A percentile compares a stretch with the other conserved stretches of the same genome.
phyloP scores from a whole-genome alignment of 2,113 vertebrate genomes.

The Indri indri region DNA sequence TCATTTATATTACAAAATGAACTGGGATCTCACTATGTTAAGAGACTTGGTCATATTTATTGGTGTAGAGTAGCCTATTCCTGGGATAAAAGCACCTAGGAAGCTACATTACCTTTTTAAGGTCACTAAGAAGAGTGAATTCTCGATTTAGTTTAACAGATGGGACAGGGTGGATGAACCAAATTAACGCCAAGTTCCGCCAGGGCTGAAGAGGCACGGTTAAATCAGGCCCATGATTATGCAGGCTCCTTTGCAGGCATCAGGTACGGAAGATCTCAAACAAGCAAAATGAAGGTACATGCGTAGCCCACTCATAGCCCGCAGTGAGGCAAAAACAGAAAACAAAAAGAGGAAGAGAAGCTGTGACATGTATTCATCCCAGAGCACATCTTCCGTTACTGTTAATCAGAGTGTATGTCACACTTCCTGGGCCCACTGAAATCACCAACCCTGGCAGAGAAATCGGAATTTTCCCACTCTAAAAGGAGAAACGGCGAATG shows the following conservation, averaged over 20 bases:
- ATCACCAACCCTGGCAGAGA: background rate
- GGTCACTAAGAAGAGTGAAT: background rate
- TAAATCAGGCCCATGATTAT: background rate
- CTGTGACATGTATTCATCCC: background rate
- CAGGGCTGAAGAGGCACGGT: background rate
- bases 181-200: background rate
- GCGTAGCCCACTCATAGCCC: background rate
- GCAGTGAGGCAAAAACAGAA: slow-evolving; percentile 21
- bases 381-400: background rate
- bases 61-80: background rate
- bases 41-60: background rate
- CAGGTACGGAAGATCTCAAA: background rate
- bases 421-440: slow-evolving; percentile 49
- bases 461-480: background rate
- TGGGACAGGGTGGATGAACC: background rate
- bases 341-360: slow-evolving; percentile 60
- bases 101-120: background rate
- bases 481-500: slow-evolving; percentile 50
- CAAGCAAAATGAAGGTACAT: background rate
- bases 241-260: background rate
- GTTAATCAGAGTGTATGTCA: slow-evolving; percentile 35
- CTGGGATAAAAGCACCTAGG: background rate
- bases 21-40: background rate
- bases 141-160: background rate
- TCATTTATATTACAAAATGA: background rate